Percentiles rank a stretch among this genome's conserved stretches.
These are phyloP conservation scores for Pitta sordida DNA, from an alignment of 2,113 vertebrate genomes.

Conservation along the genomic window DNA sequence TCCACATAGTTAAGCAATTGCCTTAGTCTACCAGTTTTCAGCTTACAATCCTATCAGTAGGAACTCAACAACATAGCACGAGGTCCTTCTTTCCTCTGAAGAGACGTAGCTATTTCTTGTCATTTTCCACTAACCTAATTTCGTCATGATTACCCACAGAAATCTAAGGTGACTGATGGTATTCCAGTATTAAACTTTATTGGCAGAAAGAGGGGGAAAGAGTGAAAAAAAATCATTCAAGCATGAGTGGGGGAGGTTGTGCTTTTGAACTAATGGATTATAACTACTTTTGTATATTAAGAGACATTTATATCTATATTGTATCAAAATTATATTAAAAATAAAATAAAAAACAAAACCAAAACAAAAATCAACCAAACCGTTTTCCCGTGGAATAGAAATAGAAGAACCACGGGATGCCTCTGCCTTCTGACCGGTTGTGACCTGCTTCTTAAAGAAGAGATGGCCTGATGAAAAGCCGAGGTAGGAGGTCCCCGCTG, in stretches of 20 bases:
- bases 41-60: too few relatives aligned
- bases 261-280: not conserved
- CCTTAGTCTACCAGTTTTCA: too few relatives aligned
- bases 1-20: too few relatives aligned
- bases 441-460: not conserved
- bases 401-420: not conserved
- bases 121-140: too few relatives aligned
- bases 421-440: not conserved
- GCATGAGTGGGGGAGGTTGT: rapidly evolving
- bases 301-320: not conserved
- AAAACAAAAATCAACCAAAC: too few relatives aligned
- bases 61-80: too few relatives aligned
- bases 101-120: too few relatives aligned
- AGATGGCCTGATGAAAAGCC: not conserved
- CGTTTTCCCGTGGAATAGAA: not conserved
- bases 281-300: too few relatives aligned
- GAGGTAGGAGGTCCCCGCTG: not conserved
- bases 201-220: not conserved
- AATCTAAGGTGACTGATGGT: not conserved
- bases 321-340: not conserved
- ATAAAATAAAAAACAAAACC: too few relatives aligned
- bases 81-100: too few relatives aligned
- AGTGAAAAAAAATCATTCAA: not conserved
- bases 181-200: not conserved
- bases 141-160: too few relatives aligned